Evolutionary conservation across 2,797 vertebrate species (phyloP).

Genomic region (Typhlichthys subterraneus): DNA sequence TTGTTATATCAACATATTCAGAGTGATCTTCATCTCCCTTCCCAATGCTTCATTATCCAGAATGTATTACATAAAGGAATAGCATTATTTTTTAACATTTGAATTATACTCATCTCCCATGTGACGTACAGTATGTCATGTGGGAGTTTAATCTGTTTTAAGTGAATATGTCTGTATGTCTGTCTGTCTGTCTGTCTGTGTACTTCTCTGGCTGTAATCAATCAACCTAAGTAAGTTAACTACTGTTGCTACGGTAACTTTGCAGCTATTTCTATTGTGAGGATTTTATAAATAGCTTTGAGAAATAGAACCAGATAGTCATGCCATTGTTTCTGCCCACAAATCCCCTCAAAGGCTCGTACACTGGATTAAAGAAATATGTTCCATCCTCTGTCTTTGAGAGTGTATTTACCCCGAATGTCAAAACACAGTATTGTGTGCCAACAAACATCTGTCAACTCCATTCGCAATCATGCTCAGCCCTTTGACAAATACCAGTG

Average conservation of each 20-base stretch:
- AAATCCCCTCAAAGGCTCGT: slow-evolving; percentile 22
- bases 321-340: not conserved
- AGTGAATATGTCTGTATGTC: not conserved
- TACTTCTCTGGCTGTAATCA: slow-evolving; percentile 1
- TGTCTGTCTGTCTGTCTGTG: slow-evolving; percentile 3
- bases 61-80: slow-evolving; percentile 2
- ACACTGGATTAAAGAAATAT: slow-evolving; percentile 45
- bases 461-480: slow-evolving; percentile 30
- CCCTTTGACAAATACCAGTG: slow-evolving; percentile 32
- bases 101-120: not conserved
- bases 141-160: too few species aligned
- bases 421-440: slow-evolving; percentile 29
- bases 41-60: not conserved
- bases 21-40: not conserved
- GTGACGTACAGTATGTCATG: too few species aligned
- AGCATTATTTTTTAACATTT: not conserved
- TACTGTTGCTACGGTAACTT: too few species aligned
- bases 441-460: slow-evolving; percentile 32
- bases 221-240: not conserved
- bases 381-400: slow-evolving; percentile 33
- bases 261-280: too few species aligned
- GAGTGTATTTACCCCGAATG: slow-evolving; percentile 4
- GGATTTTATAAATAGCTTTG: too few species aligned
- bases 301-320: too few species aligned
- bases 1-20: slow-evolving; percentile 3